Percentiles rank a stretch among this genome's conserved stretches.
Evolutionary conservation across 2,113 vertebrate species (phyloP).

Genomic region (Glaucidium brasilianum): DNA sequence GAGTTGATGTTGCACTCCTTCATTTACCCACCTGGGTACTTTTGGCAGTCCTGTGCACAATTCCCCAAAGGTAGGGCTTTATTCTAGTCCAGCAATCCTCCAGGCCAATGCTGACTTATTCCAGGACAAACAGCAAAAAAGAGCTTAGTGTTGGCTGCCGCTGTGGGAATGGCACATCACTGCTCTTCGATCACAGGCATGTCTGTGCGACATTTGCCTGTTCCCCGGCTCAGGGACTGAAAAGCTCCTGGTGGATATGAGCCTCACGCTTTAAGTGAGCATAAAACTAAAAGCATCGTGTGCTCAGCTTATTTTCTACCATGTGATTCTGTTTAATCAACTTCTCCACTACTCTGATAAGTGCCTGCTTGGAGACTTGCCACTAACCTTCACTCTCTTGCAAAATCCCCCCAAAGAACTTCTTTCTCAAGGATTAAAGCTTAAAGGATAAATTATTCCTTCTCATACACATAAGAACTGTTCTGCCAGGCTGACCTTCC

Average conservation of each 20-base stretch:
- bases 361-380: slow-evolving; percentile 14
- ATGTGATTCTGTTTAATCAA: slow-evolving; percentile 35
- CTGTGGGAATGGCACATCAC: neutral
- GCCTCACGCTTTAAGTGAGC: neutral
- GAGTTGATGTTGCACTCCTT: neutral
- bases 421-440: slow-evolving; percentile 53
- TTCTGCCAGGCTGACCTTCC: slow-evolving; percentile 35
- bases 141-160: neutral
- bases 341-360: neutral
- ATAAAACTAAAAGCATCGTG: neutral
- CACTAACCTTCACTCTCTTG: slow-evolving; percentile 16
- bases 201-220: neutral
- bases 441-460: slow-evolving; percentile 39
- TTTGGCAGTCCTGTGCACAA: neutral
- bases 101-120: neutral
- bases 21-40: neutral
- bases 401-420: slow-evolving; percentile 23
- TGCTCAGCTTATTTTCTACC: slow-evolving; percentile 16
- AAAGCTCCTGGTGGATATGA: neutral
- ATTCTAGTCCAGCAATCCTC: neutral
- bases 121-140: neutral
- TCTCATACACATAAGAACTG: neutral
- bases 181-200: neutral
- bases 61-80: neutral
- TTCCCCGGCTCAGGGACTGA: neutral